These are phyloP conservation scores for Pachliopta kotzebuea DNA, from an alignment of 2,888 invertebrate genomes.

Conservation along the genomic window DNA sequence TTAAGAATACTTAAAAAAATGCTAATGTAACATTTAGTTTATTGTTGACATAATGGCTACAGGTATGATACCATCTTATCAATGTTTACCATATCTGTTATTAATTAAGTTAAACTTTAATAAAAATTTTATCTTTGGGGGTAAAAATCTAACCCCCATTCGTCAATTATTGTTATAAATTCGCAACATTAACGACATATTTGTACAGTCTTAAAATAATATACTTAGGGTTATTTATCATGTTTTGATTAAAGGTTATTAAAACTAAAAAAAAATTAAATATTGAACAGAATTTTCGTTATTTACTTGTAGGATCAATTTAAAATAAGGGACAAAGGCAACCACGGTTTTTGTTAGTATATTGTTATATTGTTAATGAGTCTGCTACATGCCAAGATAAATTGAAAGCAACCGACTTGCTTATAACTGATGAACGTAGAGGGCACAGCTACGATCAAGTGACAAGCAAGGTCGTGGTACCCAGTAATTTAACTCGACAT, in stretches of 20 bases:
- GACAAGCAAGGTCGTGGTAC: conserved; percentile 67
- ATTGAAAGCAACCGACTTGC: conserved; percentile 9
- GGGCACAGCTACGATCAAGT: conserved; percentile 40
- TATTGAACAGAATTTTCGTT: background rate
- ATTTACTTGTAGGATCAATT: background rate
- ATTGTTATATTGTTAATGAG: conserved; percentile 2
- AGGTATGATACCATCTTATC: background rate
- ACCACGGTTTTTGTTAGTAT: background rate
- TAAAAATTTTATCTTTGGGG: background rate
- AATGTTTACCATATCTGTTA: background rate
- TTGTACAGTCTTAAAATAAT: background rate
- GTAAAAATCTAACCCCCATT: background rate
- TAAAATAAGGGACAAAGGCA: background rate
- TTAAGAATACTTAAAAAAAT: background rate
- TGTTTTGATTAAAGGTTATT: background rate
- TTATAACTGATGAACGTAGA: conserved; percentile 13
- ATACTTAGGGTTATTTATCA: background rate
- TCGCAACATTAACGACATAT: background rate
- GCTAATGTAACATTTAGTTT: no score
- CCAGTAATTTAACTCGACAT: conserved; percentile 73
- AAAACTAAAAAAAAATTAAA: background rate
- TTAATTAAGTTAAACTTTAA: background rate
- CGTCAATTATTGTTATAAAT: background rate
- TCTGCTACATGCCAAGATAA: conserved; percentile 8
- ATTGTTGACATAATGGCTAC: no score